Evolutionary conservation across 2,797 vertebrate genomes (phyloP).

Genomic region (Ctenosaura bakeri): DNA sequence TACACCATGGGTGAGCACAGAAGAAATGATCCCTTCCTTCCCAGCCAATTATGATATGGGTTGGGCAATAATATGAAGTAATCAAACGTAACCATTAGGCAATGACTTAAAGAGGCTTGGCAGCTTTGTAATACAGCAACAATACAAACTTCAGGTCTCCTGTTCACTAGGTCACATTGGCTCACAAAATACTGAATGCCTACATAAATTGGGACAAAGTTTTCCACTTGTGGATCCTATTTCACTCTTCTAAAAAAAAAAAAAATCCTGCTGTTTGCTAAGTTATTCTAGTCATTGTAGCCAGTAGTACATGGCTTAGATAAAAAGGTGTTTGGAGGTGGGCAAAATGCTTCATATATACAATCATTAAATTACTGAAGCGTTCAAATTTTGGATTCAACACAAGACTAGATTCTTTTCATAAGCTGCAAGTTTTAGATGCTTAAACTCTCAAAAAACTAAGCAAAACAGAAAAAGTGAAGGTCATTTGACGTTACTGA

Average conservation of each 20-base stretch:
- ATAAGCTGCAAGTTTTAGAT: conserved; percentile 2
- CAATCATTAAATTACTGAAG: not conserved
- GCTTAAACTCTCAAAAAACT: not conserved
- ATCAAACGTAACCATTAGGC: not conserved
- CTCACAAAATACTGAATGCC: not conserved
- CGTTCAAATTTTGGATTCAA: conserved; percentile 3
- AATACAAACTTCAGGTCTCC: not conserved
- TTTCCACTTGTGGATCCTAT: not conserved
- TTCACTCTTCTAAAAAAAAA: not conserved
- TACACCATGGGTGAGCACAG: too few relatives aligned
- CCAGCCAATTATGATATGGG: not conserved
- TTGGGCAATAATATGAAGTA: not conserved
- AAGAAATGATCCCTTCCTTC: not conserved
- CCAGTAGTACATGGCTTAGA: not conserved
- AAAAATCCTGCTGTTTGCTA: not conserved
- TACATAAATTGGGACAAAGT: not conserved
- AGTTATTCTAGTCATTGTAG: not conserved
- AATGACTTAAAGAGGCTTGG: not conserved
- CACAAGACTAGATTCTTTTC: not conserved
- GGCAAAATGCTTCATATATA: not conserved
- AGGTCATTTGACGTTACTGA: not conserved
- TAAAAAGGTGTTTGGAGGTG: too few relatives aligned
- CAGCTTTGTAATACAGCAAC: not conserved
- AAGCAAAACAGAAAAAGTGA: not conserved
- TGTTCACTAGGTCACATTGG: not conserved